Evolutionary conservation across 2,797 vertebrate genomes (phyloP).

Genomic region (Takifugu rubripes): DNA sequence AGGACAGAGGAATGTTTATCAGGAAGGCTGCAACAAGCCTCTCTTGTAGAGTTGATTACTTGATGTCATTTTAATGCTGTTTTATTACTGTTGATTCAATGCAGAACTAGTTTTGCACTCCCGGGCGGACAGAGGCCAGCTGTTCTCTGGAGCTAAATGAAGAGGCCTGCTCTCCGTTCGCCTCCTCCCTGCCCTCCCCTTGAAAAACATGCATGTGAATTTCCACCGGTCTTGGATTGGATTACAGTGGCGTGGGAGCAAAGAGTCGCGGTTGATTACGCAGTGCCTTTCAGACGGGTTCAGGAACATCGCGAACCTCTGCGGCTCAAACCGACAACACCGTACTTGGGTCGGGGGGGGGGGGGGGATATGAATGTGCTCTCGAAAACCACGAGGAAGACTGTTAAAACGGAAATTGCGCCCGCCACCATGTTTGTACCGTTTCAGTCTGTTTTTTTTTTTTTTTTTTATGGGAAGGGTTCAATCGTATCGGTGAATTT

Average conservation of each 20-base stretch:
- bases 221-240: slow-evolving; percentile 59
- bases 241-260: slow-evolving; percentile 51
- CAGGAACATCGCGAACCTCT: slow-evolving; percentile 29
- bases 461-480: slow-evolving; percentile 44
- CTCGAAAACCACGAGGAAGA: slow-evolving; percentile 38
- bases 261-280: slow-evolving; percentile 36
- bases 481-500: slow-evolving; percentile 44
- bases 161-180: slow-evolving; percentile 74
- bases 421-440: slow-evolving; percentile 36
- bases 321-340: slow-evolving; percentile 24
- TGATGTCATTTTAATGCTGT: slow-evolving; percentile 77
- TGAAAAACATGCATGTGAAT: slow-evolving; percentile 55
- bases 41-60: slow-evolving; percentile 72
- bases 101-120: slow-evolving; percentile 78
- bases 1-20: slow-evolving; percentile 68
- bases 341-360: slow-evolving; percentile 1
- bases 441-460: slow-evolving; percentile 21
- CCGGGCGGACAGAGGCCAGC: slow-evolving; percentile 53
- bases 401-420: slow-evolving; percentile 27
- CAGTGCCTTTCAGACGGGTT: slow-evolving; percentile 59
- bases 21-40: slow-evolving; percentile 58
- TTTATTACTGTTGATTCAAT: slow-evolving; percentile 75
- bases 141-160: slow-evolving; percentile 55
- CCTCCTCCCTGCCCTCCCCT: slow-evolving; percentile 32
- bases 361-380: slow-evolving; percentile 33